These are phyloP conservation scores for Xestoiulus laeticollis DNA, from an alignment of 2,888 invertebrate species.

Conservation along the genomic window DNA sequence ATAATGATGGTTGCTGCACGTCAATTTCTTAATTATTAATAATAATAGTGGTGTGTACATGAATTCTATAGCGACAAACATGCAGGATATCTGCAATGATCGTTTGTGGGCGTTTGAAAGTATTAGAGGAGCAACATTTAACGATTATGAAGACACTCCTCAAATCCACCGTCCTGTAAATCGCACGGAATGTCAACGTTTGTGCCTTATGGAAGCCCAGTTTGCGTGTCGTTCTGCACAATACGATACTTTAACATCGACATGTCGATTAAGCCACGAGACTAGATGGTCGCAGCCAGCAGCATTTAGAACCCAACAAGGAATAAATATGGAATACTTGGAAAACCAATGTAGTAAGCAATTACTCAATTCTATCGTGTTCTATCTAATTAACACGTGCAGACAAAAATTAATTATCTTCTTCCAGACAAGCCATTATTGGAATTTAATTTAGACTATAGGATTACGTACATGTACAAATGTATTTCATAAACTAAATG, in stretches of 20 bases:
- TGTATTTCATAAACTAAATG: not conserved
- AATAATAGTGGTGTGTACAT: not conserved
- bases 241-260: constrained; percentile 65
- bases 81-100: constrained; percentile 64
- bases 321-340: constrained; percentile 67
- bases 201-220: constrained; percentile 67
- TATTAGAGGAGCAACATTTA: constrained; percentile 65
- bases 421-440: too few species aligned
- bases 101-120: constrained; percentile 68
- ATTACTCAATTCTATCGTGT: not conserved
- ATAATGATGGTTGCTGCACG: not conserved
- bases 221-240: constrained; percentile 69
- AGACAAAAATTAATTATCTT: too few species aligned
- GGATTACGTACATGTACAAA: too few species aligned
- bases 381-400: too few species aligned
- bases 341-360: constrained; percentile 67
- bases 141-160: constrained; percentile 64
- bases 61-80: constrained; percentile 61
- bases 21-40: not conserved
- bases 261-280: constrained; percentile 67
- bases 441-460: not conserved
- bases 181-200: constrained; percentile 66
- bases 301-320: constrained; percentile 64
- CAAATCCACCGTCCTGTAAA: constrained; percentile 62
- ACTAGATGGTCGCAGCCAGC: constrained; percentile 68